Percentiles rank a stretch among this genome's conserved stretches.
Conservation (phyloP, 1,140 invertebrate genomes). For the Oncopodura yosiiana region DNA sequence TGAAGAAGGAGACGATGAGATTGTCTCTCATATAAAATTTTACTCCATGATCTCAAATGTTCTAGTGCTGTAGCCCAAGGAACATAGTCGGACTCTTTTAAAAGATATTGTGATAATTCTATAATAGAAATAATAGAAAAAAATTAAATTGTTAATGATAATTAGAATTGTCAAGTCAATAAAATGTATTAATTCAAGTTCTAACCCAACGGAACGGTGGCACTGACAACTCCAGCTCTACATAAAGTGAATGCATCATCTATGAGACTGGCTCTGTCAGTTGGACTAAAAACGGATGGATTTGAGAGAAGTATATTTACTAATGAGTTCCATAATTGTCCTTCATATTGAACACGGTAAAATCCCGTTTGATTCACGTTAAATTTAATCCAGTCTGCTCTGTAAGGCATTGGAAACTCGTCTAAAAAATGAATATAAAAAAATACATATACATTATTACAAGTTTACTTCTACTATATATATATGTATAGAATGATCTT, state of each 20-base stretch:
- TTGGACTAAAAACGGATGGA: slow-evolving; percentile 55
- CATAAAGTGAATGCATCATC: slow-evolving; percentile 64
- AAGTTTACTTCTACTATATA: neutral
- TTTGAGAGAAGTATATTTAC: slow-evolving; percentile 57
- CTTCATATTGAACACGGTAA: slow-evolving; percentile 75
- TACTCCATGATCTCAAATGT: slow-evolving; percentile 58
- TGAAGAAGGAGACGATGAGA: slow-evolving; percentile 54
- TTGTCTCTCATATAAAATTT: slow-evolving; percentile 54
- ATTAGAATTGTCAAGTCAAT: too few species aligned
- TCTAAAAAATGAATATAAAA: slow-evolving; percentile 31
- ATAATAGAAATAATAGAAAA: too few species aligned
- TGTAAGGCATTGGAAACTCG: slow-evolving; percentile 35
- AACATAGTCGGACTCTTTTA: slow-evolving; percentile 60
- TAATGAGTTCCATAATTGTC: slow-evolving; percentile 61
- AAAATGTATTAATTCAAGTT: too few species aligned
- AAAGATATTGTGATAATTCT: slow-evolving; percentile 58
- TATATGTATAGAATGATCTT: neutral
- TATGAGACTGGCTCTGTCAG: slow-evolving; percentile 62
- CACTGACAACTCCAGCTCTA: slow-evolving; percentile 60
- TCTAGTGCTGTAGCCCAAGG: slow-evolving; percentile 61
- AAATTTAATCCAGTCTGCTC: slow-evolving; percentile 67
- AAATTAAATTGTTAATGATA: too few species aligned
- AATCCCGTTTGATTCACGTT: slow-evolving; percentile 79
- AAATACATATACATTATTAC: neutral
- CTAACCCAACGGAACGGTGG: slow-evolving; percentile 55